A percentile compares a stretch with the other conserved stretches of the same genome.
phyloP scores from a whole-genome alignment of 2,888 invertebrate genomes.

The Trissonchulus latispiculum region DNA sequence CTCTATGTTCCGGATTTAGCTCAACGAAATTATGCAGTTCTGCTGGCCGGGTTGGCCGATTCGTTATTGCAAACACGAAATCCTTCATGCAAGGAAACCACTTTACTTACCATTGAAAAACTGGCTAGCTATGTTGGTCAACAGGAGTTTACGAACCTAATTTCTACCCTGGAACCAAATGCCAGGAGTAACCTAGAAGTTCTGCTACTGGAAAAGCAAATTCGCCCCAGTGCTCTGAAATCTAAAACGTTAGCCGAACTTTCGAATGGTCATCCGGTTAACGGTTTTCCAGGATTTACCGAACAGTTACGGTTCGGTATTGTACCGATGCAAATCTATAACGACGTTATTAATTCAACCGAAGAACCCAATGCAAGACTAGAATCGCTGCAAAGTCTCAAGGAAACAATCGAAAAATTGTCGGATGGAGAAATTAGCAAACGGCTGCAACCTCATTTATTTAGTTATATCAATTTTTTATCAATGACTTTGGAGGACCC shows the following conservation, averaged over 20 bases:
- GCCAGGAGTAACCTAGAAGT: not conserved
- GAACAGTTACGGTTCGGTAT: conserved; percentile 43
- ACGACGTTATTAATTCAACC: conserved; percentile 50
- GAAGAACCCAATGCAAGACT: conserved; percentile 53
- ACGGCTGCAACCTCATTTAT: conserved; percentile 55
- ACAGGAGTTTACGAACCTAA: conserved; percentile 12
- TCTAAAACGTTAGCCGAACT: not conserved
- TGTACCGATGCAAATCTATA: conserved; percentile 46
- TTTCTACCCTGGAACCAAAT: conserved; percentile 13
- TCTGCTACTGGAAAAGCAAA: not conserved
- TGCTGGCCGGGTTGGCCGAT: conserved; percentile 39
- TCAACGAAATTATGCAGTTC: conserved; percentile 27
- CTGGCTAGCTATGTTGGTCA: conserved; percentile 31
- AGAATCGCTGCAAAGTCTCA: conserved; percentile 55
- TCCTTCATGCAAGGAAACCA: not conserved
- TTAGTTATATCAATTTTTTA: conserved; percentile 57
- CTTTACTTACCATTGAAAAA: conserved; percentile 28
- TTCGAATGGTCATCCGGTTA: conserved; percentile 15
- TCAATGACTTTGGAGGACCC: conserved; percentile 55
- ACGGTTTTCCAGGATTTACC: too few species aligned
- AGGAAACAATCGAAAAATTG: conserved; percentile 49
- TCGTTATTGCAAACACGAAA: conserved; percentile 26
- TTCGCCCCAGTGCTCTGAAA: too few species aligned
- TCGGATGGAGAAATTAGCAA: conserved; percentile 32
- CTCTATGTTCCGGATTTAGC: conserved; percentile 47